Evolutionary conservation across 1,140 invertebrate species (phyloP).

Genomic region (Atta colombica): DNA sequence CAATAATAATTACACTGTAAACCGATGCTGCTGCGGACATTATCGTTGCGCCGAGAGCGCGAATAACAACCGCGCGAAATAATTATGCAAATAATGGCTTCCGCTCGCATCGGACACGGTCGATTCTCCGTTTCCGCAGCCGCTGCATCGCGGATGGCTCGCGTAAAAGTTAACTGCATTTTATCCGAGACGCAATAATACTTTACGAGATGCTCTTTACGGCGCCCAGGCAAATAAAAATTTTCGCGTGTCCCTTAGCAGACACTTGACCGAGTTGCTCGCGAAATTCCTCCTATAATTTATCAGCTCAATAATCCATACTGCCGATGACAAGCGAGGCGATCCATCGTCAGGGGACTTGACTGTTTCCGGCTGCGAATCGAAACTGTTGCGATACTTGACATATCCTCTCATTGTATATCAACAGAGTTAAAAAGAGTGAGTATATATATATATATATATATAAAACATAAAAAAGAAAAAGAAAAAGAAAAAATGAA

Average conservation of each 20-base stretch:
- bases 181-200: slow-evolving; percentile 56
- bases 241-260: slow-evolving; percentile 13
- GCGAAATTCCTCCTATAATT: slow-evolving; percentile 45
- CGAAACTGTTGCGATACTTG: slow-evolving; percentile 40
- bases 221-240: slow-evolving; percentile 33
- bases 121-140: slow-evolving; percentile 41
- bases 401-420: slow-evolving; percentile 23
- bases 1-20: slow-evolving; percentile 49
- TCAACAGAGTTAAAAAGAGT: not conserved
- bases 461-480: not conserved
- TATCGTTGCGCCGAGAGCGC: slow-evolving; percentile 47
- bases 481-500: not conserved
- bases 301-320: slow-evolving; percentile 48
- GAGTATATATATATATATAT: too few species aligned
- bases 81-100: slow-evolving; percentile 58
- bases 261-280: not conserved
- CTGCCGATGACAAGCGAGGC: slow-evolving; percentile 23
- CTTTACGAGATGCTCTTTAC: slow-evolving; percentile 47
- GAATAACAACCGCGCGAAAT: slow-evolving; percentile 48
- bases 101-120: not conserved
- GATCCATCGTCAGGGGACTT: slow-evolving; percentile 46
- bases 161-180: slow-evolving; percentile 59
- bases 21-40: slow-evolving; percentile 39
- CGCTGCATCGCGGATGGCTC: not conserved
- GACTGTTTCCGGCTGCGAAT: slow-evolving; percentile 39